phyloP scores from a whole-genome alignment of 2,113 vertebrate species.

The Semnornis frantzii region DNA sequence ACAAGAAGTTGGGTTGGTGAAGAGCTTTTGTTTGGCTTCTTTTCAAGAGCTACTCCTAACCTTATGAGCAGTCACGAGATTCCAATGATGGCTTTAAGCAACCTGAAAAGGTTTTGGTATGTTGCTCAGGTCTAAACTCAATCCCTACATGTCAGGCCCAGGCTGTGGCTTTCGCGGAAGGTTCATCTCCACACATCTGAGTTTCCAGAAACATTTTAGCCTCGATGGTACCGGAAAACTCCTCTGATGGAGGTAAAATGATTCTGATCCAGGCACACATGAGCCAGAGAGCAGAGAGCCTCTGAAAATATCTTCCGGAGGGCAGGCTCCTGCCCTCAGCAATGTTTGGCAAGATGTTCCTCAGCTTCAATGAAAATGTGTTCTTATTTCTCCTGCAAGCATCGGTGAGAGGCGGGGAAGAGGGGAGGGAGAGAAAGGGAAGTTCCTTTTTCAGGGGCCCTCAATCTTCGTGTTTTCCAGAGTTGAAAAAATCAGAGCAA shows the following conservation, averaged over 20 bases:
- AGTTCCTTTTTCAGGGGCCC: background rate
- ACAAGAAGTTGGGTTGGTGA: background rate
- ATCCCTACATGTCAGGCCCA: background rate
- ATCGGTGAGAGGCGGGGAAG: too few relatives aligned
- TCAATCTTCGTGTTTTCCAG: background rate
- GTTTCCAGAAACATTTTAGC: background rate
- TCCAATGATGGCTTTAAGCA: background rate
- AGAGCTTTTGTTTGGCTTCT: fast-evolving
- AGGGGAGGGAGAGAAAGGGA: background rate
- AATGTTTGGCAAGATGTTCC: too few relatives aligned
- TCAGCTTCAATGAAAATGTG: too few relatives aligned
- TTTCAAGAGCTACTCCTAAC: background rate
- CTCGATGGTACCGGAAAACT: fast-evolving
- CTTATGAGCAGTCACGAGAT: background rate
- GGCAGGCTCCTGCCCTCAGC: too few relatives aligned
- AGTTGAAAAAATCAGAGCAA: background rate
- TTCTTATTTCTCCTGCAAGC: too few relatives aligned
- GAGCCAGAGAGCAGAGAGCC: background rate
- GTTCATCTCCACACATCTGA: background rate
- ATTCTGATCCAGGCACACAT: fast-evolving
- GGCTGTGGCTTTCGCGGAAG: background rate
- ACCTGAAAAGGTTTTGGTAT: background rate
- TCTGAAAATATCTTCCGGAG: too few relatives aligned
- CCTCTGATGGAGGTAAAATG: fast-evolving
- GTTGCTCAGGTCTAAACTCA: background rate